Conservation (phyloP, 2,113 vertebrate genomes). For the Polypterus bichir region DNA sequence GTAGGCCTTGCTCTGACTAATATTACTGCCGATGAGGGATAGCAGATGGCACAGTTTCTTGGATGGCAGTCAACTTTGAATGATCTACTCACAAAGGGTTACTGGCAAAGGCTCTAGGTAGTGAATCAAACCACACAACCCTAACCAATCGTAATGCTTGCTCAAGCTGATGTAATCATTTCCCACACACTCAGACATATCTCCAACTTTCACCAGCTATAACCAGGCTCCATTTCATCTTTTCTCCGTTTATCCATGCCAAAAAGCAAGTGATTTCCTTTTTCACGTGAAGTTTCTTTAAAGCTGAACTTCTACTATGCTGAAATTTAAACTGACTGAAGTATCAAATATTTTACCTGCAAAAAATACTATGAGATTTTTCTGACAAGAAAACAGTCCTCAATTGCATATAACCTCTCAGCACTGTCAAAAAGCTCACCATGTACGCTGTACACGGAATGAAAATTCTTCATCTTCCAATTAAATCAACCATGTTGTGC, state of each 20-base stretch:
- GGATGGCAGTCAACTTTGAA: constrained; percentile 40
- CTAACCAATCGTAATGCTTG: constrained; percentile 48
- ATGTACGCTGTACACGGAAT: too few relatives aligned
- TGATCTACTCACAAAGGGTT: constrained; percentile 56
- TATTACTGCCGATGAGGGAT: constrained; percentile 13
- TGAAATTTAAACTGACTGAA: too few relatives aligned
- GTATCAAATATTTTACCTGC: too few relatives aligned
- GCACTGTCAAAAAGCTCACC: too few relatives aligned
- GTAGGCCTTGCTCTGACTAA: constrained; percentile 27
- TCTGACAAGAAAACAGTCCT: too few relatives aligned
- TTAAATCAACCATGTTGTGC: too few relatives aligned
- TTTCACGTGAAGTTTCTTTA: too few relatives aligned
- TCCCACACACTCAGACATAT: constrained; percentile 28
- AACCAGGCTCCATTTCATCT: constrained; percentile 39
- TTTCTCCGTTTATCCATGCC: constrained; percentile 7
- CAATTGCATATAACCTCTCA: too few relatives aligned
- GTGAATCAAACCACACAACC: constrained; percentile 51
- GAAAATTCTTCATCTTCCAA: too few relatives aligned
- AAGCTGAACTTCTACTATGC: too few relatives aligned
- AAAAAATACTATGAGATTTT: too few relatives aligned
- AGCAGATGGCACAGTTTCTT: constrained; percentile 41
- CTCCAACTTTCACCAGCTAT: constrained; percentile 6
- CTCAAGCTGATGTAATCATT: constrained; percentile 55
- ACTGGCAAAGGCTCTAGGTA: constrained; percentile 45
- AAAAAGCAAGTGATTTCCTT: neutral